Percentiles rank a stretch among this genome's conserved stretches.
These are phyloP conservation scores for Mactra quadrangularis DNA, from an alignment of 1,140 invertebrate species.

Conservation along the genomic window DNA sequence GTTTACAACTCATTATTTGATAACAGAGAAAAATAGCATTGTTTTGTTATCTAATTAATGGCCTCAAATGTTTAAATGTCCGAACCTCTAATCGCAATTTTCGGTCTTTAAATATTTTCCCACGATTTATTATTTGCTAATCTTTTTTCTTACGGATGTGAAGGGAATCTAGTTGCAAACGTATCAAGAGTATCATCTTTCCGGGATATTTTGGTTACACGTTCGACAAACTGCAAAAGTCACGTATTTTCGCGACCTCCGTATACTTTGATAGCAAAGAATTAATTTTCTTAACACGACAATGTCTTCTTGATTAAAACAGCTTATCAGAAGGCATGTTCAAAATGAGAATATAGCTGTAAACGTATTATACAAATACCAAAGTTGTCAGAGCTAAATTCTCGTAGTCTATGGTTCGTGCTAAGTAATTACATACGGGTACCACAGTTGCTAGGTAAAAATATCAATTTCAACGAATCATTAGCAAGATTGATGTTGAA, in stretches of 20 bases:
- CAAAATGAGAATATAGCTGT: constrained; percentile 33
- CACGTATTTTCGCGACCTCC: constrained; percentile 11
- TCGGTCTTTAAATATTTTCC: too few relatives aligned
- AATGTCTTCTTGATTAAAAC: constrained; percentile 41
- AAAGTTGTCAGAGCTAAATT: constrained; percentile 14
- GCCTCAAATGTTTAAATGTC: too few relatives aligned
- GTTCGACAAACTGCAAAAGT: constrained; percentile 14
- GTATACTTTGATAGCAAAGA: constrained; percentile 6
- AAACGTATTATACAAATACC: constrained; percentile 16
- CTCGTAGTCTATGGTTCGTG: neutral
- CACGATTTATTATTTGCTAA: too few relatives aligned
- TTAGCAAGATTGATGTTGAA: constrained; percentile 58
- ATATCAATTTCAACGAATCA: constrained; percentile 49
- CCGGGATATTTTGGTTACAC: neutral
- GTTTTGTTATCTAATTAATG: too few relatives aligned
- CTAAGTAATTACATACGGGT: constrained; percentile 34
- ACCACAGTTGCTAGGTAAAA: constrained; percentile 22
- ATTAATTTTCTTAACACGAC: constrained; percentile 44
- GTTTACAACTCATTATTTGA: too few relatives aligned
- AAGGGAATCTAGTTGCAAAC: too few relatives aligned
- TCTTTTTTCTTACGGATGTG: too few relatives aligned
- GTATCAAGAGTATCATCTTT: too few relatives aligned
- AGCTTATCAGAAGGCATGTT: constrained; percentile 30
- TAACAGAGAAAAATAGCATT: too few relatives aligned
- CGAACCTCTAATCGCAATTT: too few relatives aligned